Base-by-base conservation (phyloP, 2,113 vertebrate genomes). In the Ammodytes marinus region DNA sequence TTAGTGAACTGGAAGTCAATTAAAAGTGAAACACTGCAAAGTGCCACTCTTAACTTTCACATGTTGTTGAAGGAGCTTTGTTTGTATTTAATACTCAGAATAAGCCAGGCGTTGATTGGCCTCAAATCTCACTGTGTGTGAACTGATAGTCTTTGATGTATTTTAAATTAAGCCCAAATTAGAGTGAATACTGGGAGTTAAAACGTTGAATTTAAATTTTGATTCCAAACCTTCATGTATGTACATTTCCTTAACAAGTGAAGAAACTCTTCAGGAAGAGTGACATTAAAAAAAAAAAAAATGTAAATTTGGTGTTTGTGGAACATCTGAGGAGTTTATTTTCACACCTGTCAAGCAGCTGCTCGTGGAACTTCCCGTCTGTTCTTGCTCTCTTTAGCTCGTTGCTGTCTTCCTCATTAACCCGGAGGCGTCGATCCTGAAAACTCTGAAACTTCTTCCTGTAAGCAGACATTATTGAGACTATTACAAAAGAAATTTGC, bases 381-480 rank as follows among this genome's bases (percentile, higher is more conserved):
- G 93, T 95, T 74, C 96, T 95, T 88, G 98, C 97, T 92, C 95
- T 97, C 91, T 97, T 98, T 46, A 99, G 95, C 2, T 86, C 84
- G 76, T 93, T 89, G 59, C 94, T 86, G 70, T 97, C 96, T 77
- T 95, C 98, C 92, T 97, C 96, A 82, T 98, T 99, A 88, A 99
- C 91, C 94, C 97, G 95, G 80, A 99, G 96, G 76, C 96, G 97
- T 49, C 96, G 96, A 85, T 99, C 97, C 91, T 99, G 98, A 92
- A 99, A 99, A 91, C 98, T 99, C 95, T 99, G 98, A 88, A 99
- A 99, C 93, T 99, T 99, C 89, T 97, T 99, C 81, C 98, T 99
- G 95, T 46, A 69, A 35, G 11, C 0, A 49, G 27, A 68, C 53
- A 52, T 45, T 6, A 15, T 39, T 55, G 4, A 49, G n/a, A 65